phyloP scores from a whole-genome alignment of 1,140 invertebrate genomes.

The Hypothenemus hampei region DNA sequence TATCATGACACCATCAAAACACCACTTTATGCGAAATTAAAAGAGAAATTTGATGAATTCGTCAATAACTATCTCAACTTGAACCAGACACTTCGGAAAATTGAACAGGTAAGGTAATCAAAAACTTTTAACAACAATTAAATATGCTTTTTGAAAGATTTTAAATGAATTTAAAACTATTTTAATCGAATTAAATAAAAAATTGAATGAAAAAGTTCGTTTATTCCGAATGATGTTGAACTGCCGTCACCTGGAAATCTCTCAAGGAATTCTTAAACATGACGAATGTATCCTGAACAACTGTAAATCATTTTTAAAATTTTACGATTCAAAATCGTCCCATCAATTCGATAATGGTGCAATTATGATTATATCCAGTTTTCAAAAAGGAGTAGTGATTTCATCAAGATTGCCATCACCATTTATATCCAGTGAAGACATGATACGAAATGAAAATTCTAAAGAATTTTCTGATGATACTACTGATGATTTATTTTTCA shows the following conservation, averaged over 20 bases:
- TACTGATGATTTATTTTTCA: not conserved
- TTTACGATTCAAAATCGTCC: not conserved
- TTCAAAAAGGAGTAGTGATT: not conserved
- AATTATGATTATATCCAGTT: not conserved
- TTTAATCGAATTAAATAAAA: not conserved
- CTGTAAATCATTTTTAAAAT: slow-evolving; percentile 1
- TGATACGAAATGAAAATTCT: not conserved
- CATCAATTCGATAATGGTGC: not conserved
- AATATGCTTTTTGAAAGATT: not conserved
- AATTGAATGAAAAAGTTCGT: slow-evolving; percentile 1
- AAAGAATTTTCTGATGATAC: not conserved
- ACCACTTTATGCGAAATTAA: not conserved
- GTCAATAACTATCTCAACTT: not conserved
- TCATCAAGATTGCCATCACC: not conserved
- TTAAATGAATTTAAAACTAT: not conserved
- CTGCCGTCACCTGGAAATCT: too few relatives aligned
- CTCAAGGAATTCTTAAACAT: not conserved
- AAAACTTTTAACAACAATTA: not conserved
- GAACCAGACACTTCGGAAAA: not conserved
- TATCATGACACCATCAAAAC: not conserved
- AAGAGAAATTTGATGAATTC: not conserved
- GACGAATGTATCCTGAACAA: not conserved
- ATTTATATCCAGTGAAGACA: not conserved
- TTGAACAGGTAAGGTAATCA: not conserved
- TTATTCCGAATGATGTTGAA: not conserved